Evolutionary conservation across 2,888 invertebrate species (phyloP), one percentile per base, ranked within the genome.

Genomic region (Kuschelorhynchus macadamiae): DNA sequence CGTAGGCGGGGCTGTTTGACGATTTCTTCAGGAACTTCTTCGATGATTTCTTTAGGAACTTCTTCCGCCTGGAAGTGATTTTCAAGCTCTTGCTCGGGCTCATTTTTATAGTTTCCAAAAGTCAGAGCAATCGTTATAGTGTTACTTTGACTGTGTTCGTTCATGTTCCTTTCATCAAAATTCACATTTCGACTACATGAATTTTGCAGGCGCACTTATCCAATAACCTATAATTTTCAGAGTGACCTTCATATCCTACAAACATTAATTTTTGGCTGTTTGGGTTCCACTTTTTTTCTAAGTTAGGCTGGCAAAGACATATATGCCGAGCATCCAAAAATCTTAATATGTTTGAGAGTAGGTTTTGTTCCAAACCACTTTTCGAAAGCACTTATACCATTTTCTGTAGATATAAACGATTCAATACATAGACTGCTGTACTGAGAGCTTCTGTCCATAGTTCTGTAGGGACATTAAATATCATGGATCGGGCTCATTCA

Each of bases 361-460:
- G 25, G 25, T 25, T 25, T 25, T 25, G 4, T 12, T 16, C 17
- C 7, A 61, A 18, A 39, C 12, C n/a, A 71, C 79, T 79, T 52
- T 75, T 74, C 25, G 7, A 25, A 25, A 5, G 25, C 25, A 7
- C 25, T 25, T 5, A 25, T 25, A 25, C 25, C 25, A 25, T 25
- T 25, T 25, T 25, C 25, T 25, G 7, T 25, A 25, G 25, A 7
- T 25, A 25, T 25, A 7, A 25, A 3, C 3, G 4, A 7, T 56
- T 76, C 59, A 3, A 72, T 72, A 21, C 67, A 68, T 30, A 75
- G 71, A 1, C 76, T 12, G 79, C 78, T 12, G 78, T 78, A 17
- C 71, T 73, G 1, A 79, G 76, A 16, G 79, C 81, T 66, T 83
- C 80, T n/a, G 77, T 78, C 81, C 81, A 83, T 25, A 80, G 70